phyloP scores from a whole-genome alignment of 2,888 invertebrate species.

The Laothoe populi region DNA sequence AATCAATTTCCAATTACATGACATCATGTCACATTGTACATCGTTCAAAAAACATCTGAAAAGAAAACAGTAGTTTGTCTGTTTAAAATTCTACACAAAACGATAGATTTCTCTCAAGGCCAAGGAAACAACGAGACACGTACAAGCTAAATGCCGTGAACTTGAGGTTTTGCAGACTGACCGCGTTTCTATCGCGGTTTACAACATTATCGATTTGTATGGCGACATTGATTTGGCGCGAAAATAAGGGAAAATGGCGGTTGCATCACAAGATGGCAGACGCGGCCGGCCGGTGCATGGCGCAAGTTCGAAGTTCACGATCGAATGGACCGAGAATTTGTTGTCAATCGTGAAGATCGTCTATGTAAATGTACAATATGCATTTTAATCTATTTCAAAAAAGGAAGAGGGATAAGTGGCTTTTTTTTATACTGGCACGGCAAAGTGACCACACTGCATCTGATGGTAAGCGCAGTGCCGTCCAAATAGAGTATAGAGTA shows the following conservation, averaged over 20 bases:
- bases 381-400: too few relatives aligned
- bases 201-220: conserved; percentile 37
- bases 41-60: too few relatives aligned
- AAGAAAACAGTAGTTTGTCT: not conserved
- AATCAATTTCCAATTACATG: too few relatives aligned
- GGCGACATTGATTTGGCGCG: conserved; percentile 41
- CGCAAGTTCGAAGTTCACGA: conserved; percentile 48
- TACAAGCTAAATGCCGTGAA: conserved; percentile 40
- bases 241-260: conserved; percentile 46
- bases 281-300: conserved; percentile 37
- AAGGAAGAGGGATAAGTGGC: too few relatives aligned
- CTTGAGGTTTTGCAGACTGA: conserved; percentile 50
- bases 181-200: conserved; percentile 45
- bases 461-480: too few relatives aligned
- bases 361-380: too few relatives aligned
- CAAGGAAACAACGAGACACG: not conserved
- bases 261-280: conserved; percentile 42
- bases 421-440: too few relatives aligned
- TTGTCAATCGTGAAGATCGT: too few relatives aligned
- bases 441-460: too few relatives aligned
- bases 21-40: too few relatives aligned
- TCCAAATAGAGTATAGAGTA: too few relatives aligned
- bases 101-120: not conserved
- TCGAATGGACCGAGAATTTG: conserved; percentile 39
- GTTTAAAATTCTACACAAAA: not conserved